Evolutionary conservation across 2,797 vertebrate species (phyloP).

Genomic region (Propithecus deckenii): DNA sequence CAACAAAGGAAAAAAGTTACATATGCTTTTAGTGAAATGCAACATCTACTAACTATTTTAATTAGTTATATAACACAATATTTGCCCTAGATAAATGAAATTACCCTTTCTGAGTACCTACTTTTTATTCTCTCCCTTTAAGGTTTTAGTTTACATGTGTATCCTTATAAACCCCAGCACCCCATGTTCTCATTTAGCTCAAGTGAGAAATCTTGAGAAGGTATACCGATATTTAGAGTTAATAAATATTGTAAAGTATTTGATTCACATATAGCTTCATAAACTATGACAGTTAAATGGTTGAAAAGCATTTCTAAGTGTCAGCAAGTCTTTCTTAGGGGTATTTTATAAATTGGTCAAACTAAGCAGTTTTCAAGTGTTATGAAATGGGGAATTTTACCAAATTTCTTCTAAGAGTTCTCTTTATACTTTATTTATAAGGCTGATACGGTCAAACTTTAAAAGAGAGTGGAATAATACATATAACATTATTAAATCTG

Average conservation of each 20-base stretch:
- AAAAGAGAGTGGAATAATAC: not conserved
- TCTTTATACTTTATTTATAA: not conserved
- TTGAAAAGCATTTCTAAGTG: not conserved
- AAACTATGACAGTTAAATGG: not conserved
- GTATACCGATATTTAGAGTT: not conserved
- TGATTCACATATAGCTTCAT: not conserved
- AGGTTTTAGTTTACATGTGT: not conserved
- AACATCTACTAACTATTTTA: not conserved
- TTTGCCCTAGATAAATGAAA: not conserved
- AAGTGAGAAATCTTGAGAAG: conserved; percentile 30
- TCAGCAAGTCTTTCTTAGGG: not conserved
- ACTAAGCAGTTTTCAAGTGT: not conserved
- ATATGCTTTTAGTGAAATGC: not conserved
- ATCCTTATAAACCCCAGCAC: not conserved
- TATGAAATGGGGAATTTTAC: not conserved
- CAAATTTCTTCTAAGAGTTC: not conserved
- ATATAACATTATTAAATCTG: not conserved
- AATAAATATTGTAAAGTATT: conserved; percentile 1
- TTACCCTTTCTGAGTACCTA: not conserved
- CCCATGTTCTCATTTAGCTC: not conserved
- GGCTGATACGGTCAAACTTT: not conserved
- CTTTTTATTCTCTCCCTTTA: not conserved
- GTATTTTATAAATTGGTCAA: not conserved
- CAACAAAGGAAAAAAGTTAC: not conserved
- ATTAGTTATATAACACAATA: not conserved